Conservation (phyloP, 2,797 vertebrate genomes). For the Cynopterus sphinx region DNA sequence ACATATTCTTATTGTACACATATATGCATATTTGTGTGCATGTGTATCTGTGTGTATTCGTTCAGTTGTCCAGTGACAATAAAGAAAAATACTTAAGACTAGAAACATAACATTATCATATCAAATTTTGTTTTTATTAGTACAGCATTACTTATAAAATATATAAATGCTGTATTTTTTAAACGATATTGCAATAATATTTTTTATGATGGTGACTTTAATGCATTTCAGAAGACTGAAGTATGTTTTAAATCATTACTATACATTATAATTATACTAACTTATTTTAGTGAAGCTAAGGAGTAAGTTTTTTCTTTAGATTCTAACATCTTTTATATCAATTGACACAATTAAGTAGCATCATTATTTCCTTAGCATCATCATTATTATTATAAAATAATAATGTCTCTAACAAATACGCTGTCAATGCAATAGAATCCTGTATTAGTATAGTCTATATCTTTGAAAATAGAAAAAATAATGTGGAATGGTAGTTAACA, state of each 20-base stretch:
- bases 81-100: neutral
- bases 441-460: neutral
- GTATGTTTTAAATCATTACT: neutral
- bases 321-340: neutral
- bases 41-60: neutral
- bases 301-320: neutral
- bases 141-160: neutral
- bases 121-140: neutral
- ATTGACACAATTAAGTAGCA: neutral
- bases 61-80: neutral
- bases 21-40: neutral
- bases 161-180: neutral
- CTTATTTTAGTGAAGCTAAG: neutral
- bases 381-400: neutral
- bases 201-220: neutral
- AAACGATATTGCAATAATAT: neutral
- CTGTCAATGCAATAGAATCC: neutral
- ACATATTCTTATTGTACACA: neutral
- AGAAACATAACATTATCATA: neutral
- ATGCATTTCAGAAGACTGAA: neutral
- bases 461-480: slow-evolving; percentile 1
- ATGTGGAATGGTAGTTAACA: neutral
- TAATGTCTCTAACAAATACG: neutral
- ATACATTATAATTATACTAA: neutral
- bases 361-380: neutral